These are phyloP conservation scores for Phorcus lineatus DNA, from an alignment of 2,888 invertebrate genomes.

Conservation along the genomic window DNA sequence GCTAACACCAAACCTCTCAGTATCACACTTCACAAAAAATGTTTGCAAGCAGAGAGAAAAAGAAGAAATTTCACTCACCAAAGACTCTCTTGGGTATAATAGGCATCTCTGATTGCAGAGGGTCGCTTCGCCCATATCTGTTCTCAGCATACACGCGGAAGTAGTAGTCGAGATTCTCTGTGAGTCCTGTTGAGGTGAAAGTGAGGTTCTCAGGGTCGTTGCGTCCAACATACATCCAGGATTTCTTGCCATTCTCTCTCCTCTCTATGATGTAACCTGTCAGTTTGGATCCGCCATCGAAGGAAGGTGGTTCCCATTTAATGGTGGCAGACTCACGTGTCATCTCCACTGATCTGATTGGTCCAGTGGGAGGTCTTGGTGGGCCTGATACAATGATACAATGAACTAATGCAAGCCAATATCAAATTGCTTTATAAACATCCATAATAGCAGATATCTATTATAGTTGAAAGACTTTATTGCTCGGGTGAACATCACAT, in stretches of 20 bases:
- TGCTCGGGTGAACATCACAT: too few relatives aligned
- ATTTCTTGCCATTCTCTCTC: conserved; percentile 65
- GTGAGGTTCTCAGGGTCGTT: conserved; percentile 60
- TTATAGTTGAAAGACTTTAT: too few relatives aligned
- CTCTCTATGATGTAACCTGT: conserved; percentile 71
- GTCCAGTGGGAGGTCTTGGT: conserved; percentile 70
- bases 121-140: conserved; percentile 87
- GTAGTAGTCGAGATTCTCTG: conserved; percentile 87
- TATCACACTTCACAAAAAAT: background rate
- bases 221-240: conserved; percentile 68
- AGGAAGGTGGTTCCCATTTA: conserved; percentile 74
- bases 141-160: conserved; percentile 92
- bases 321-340: conserved; percentile 72
- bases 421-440: background rate
- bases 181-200: conserved; percentile 78
- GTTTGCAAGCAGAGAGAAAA: background rate
- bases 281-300: conserved; percentile 74
- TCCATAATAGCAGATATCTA: background rate
- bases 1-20: too few relatives aligned
- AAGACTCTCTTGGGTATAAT: conserved; percentile 82
- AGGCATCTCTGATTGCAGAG: conserved; percentile 83
- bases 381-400: conserved; percentile 55
- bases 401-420: background rate
- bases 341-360: conserved; percentile 69
- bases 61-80: conserved; percentile 51